Percentiles rank a stretch among this genome's conserved stretches.
Conservation (phyloP, 2,797 vertebrate species). For the Coccyzus lansbergi region DNA sequence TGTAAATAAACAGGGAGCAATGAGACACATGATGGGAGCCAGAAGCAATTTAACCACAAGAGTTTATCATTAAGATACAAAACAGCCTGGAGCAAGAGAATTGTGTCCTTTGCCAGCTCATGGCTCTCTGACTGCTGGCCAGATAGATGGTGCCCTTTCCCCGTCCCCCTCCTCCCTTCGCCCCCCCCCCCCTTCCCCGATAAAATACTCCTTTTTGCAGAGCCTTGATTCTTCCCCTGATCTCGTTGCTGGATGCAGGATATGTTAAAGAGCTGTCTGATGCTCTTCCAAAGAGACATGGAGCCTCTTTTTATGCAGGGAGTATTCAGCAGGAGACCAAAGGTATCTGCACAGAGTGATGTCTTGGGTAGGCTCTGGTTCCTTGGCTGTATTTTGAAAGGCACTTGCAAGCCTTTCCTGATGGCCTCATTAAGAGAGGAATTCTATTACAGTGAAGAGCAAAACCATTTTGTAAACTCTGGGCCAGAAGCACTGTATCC, state of each 20-base stretch:
- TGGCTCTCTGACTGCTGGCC: background rate
- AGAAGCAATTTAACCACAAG: conserved; percentile 7
- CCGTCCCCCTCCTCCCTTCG: too few species aligned
- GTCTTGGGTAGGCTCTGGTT: background rate
- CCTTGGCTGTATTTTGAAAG: background rate
- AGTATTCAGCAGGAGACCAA: background rate
- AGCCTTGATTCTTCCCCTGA: background rate
- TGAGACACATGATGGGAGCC: background rate
- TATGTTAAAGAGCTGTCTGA: background rate
- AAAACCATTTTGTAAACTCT: background rate
- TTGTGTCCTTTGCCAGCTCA: background rate
- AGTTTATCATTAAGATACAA: background rate
- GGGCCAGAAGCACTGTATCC: background rate
- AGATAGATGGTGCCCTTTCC: background rate
- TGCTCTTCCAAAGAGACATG: background rate
- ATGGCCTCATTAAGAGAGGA: background rate
- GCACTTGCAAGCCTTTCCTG: background rate
- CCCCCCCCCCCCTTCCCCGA: too few species aligned
- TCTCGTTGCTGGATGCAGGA: background rate
- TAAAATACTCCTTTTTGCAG: background rate
- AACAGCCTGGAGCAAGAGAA: background rate
- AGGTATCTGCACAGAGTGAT: background rate
- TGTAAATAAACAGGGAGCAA: background rate
- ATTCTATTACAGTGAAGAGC: background rate
- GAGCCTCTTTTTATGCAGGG: background rate